Evolutionary conservation across 2,113 vertebrate species (phyloP).

Genomic region (Mormyrus iriodes): DNA sequence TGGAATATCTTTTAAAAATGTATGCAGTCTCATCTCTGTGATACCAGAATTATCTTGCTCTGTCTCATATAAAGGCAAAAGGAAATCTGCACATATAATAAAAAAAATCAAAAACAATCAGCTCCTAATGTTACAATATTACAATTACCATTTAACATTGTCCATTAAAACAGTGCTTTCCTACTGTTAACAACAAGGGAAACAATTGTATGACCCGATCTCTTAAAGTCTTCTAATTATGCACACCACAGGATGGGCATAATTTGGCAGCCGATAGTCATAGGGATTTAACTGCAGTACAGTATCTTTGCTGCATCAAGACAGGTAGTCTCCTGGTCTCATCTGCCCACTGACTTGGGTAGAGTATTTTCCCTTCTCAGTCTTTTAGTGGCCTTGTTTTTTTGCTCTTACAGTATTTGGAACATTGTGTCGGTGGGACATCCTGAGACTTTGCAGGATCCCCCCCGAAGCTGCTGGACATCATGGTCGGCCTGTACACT

Average conservation of each 20-base stretch:
- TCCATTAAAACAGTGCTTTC: neutral
- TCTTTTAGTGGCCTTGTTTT: too few relatives aligned
- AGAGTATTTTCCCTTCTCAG: neutral
- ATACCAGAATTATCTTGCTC: neutral
- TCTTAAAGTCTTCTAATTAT: neutral
- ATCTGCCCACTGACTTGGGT: neutral
- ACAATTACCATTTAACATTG: neutral
- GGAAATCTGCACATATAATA: neutral
- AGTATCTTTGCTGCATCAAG: too few relatives aligned
- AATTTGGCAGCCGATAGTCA: neutral
- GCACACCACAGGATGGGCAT: neutral
- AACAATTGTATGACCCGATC: neutral
- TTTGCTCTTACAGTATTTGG: too few relatives aligned
- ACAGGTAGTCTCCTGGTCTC: too few relatives aligned
- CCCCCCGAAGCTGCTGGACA: too few relatives aligned
- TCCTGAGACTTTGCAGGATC: too few relatives aligned
- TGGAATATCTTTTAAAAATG: neutral
- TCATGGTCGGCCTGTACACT: too few relatives aligned
- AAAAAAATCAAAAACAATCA: neutral
- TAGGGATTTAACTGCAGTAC: neutral
- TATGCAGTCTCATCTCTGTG: neutral
- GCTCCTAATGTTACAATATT: neutral
- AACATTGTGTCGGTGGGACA: too few relatives aligned
- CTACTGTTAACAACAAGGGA: constrained; percentile 1
- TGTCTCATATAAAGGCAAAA: neutral